phyloP scores from a whole-genome alignment of 2,113 vertebrate genomes.

The Meles meles region DNA sequence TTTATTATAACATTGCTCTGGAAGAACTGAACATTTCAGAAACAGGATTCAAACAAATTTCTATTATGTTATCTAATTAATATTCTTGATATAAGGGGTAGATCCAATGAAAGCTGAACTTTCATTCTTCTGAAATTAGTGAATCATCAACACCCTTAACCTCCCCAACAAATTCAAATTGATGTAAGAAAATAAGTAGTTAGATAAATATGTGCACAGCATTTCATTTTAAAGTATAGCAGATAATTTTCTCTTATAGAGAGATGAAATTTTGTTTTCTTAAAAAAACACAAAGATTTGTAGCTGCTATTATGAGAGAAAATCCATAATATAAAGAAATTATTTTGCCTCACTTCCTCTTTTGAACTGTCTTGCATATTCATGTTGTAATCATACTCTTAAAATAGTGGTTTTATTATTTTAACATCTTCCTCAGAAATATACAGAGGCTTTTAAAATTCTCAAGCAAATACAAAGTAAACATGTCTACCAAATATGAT shows the following conservation, averaged over 20 bases:
- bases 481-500: neutral
- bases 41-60: neutral
- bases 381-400: neutral
- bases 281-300: neutral
- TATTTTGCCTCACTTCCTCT: neutral
- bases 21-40: neutral
- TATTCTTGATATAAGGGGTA: neutral
- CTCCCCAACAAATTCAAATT: neutral
- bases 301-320: neutral
- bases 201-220: neutral
- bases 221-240: neutral
- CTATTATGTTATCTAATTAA: neutral
- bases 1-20: neutral
- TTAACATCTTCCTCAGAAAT: conserved; percentile 38
- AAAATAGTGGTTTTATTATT: neutral
- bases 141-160: neutral
- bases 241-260: neutral
- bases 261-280: neutral
- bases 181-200: neutral
- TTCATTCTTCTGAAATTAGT: neutral
- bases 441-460: neutral
- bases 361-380: neutral
- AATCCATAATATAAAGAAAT: neutral
- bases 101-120: neutral
- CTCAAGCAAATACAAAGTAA: neutral